Conservation (phyloP, 2,888 invertebrate genomes). For the Calameuta pallipes region DNA sequence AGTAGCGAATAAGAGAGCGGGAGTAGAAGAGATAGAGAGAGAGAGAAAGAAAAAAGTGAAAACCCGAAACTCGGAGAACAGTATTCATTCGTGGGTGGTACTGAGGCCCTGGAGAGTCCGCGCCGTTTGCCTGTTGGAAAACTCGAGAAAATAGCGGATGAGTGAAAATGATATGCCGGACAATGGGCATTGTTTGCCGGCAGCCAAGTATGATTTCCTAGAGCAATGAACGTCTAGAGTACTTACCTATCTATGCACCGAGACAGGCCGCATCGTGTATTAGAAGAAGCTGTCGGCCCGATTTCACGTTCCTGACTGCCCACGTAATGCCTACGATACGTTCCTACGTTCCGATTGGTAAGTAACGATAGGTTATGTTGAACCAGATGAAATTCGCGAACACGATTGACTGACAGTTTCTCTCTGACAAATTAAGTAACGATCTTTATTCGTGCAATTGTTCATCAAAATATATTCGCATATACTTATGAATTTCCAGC, state of each 20-base stretch:
- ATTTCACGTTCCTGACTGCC: not conserved
- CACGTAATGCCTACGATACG: not conserved
- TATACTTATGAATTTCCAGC: not conserved
- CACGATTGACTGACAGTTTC: too few relatives aligned
- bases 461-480: too few relatives aligned
- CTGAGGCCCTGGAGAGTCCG: constrained; percentile 12
- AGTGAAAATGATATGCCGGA: constrained; percentile 60
- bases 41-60: constrained; percentile 14
- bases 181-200: constrained; percentile 59
- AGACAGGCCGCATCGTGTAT: not conserved
- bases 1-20: not conserved
- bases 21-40: constrained; percentile 7
- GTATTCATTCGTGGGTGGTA: constrained; percentile 31
- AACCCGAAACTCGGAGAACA: constrained; percentile 33
- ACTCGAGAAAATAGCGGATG: constrained; percentile 41
- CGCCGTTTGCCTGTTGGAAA: constrained; percentile 17
- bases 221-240: constrained; percentile 15
- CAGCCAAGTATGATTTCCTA: constrained; percentile 46
- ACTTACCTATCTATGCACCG: constrained; percentile 1
- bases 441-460: too few relatives aligned
- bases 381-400: too few relatives aligned
- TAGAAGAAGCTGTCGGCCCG: not conserved
- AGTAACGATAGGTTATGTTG: not conserved
- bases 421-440: too few relatives aligned
- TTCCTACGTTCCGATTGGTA: not conserved